Evolutionary conservation across 2,113 vertebrate species (phyloP).

Genomic region (Eonycteris spelaea): DNA sequence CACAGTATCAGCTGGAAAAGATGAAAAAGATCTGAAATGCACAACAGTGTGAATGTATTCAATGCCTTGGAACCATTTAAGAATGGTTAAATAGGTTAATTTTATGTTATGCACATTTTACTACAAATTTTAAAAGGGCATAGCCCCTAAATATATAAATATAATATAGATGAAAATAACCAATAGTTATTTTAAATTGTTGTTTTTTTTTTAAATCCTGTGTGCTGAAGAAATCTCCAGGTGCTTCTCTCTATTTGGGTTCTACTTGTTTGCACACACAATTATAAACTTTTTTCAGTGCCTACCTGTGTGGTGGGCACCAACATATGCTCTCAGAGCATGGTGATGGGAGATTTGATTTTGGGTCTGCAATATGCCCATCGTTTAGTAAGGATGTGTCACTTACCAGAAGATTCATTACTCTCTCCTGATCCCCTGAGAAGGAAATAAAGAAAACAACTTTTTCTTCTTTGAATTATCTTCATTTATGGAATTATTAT

Average conservation of each 20-base stretch:
- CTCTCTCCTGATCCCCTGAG: not conserved
- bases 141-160: not conserved
- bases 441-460: not conserved
- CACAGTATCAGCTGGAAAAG: not conserved
- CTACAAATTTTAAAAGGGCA: not conserved
- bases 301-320: not conserved
- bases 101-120: not conserved
- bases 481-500: not conserved
- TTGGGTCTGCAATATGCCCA: not conserved
- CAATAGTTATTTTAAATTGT: not conserved
- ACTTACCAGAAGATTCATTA: not conserved
- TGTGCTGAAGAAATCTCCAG: not conserved
- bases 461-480: not conserved
- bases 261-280: not conserved
- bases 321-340: not conserved
- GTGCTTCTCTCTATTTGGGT: not conserved
- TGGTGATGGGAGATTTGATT: not conserved
- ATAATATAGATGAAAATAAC: not conserved
- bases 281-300: too few species aligned
- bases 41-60: not conserved
- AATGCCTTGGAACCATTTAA: not conserved
- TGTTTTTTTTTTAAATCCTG: not conserved
- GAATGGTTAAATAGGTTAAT: not conserved
- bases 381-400: not conserved
- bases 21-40: not conserved